phyloP scores from a whole-genome alignment of 2,888 invertebrate genomes.

The Vanessa cardui region DNA sequence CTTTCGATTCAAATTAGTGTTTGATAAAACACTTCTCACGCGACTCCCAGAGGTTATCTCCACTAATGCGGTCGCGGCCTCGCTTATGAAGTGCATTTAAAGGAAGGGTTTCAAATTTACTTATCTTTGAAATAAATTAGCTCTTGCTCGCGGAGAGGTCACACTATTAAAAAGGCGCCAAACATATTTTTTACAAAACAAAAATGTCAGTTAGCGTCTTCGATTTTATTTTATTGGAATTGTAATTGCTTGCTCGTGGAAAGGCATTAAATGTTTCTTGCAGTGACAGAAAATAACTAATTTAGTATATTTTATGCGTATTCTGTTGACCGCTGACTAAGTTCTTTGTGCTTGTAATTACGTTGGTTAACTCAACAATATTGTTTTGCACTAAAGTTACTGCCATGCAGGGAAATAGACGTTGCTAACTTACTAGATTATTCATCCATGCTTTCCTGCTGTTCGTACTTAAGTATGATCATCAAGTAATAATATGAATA shows the following conservation, averaged over 20 bases:
- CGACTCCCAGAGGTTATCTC: conserved; percentile 15
- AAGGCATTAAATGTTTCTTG: not conserved
- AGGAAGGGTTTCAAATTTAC: conserved; percentile 20
- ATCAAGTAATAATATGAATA: too few species aligned
- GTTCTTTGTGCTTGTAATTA: not conserved
- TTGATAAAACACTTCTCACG: conserved; percentile 21
- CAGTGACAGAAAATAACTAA: too few species aligned
- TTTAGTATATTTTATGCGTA: not conserved
- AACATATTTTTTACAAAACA: not conserved
- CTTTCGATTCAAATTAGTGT: not conserved
- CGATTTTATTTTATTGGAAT: not conserved
- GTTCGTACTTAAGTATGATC: too few species aligned
- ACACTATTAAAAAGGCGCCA: not conserved
- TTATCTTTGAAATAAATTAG: conserved; percentile 22
- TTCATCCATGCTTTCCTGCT: too few species aligned
- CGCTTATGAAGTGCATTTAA: conserved; percentile 5
- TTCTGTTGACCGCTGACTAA: not conserved
- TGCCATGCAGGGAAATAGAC: too few species aligned
- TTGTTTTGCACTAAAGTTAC: too few species aligned
- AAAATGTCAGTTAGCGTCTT: not conserved
- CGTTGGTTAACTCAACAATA: not conserved
- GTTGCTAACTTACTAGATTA: too few species aligned
- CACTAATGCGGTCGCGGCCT: conserved; percentile 9
- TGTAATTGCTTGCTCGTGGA: not conserved
- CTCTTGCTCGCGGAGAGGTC: not conserved